phyloP scores from a whole-genome alignment of 2,888 invertebrate genomes.

The Sepioteuthis lessoniana region DNA sequence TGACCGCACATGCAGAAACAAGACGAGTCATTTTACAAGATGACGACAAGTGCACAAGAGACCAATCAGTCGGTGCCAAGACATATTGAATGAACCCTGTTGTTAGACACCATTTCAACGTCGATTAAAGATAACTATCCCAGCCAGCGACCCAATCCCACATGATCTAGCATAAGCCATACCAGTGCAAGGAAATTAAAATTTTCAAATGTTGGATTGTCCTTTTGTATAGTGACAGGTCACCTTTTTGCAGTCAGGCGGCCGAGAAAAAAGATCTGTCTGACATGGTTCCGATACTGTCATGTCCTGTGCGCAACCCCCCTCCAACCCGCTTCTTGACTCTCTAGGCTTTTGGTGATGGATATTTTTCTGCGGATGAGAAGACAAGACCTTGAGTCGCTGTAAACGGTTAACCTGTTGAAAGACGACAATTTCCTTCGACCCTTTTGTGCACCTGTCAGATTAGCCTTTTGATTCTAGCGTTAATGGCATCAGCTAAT shows the following conservation, averaged over 20 bases:
- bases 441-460: not conserved
- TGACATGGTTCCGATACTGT: not conserved
- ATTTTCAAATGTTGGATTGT: not conserved
- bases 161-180: not conserved
- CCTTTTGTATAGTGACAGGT: not conserved
- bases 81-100: not conserved
- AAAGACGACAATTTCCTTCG: not conserved
- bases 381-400: not conserved
- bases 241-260: not conserved
- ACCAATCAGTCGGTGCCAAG: not conserved
- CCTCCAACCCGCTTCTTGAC: not conserved
- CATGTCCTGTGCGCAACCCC: not conserved
- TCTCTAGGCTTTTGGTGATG: too few species aligned
- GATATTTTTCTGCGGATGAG: not conserved
- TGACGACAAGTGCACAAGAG: not conserved
- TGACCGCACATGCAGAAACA: not conserved
- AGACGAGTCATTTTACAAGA: not conserved
- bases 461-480: not conserved
- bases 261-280: slow-evolving; percentile 16
- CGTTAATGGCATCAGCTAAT: slow-evolving; percentile 15
- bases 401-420: not conserved
- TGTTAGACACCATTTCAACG: not conserved
- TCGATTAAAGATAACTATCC: not conserved
- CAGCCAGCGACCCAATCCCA: not conserved
- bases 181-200: not conserved